These are phyloP conservation scores for Tursiops truncatus DNA, from an alignment of 2,113 vertebrate genomes.

Conservation along the genomic window DNA sequence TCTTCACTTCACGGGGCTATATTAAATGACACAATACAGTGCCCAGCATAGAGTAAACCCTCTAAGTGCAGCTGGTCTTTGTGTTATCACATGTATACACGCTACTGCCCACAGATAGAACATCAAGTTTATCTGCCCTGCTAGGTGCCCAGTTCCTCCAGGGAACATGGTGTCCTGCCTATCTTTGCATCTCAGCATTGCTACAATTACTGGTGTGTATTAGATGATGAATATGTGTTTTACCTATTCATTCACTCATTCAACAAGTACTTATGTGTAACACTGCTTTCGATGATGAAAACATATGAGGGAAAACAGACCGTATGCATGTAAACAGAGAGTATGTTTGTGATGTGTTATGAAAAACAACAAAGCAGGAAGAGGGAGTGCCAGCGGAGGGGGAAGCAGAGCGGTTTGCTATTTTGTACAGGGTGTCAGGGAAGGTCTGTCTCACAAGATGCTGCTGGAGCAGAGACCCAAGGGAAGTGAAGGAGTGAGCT, in stretches of 20 bases:
- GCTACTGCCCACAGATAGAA: background rate
- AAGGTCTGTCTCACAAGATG: background rate
- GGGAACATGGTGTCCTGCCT: accelerated
- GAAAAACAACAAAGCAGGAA: background rate
- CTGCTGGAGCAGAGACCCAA: background rate
- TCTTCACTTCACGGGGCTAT: background rate
- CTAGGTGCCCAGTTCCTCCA: background rate
- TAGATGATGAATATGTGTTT: background rate
- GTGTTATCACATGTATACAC: background rate
- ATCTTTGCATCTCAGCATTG: background rate
- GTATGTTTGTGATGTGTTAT: background rate
- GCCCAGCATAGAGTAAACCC: background rate
- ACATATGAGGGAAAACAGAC: background rate
- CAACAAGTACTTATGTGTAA: background rate
- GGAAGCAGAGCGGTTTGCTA: background rate
- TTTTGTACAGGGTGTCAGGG: too few relatives aligned
- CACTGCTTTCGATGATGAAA: background rate
- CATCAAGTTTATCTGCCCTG: background rate
- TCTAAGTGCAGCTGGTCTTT: background rate
- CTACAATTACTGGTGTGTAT: accelerated
- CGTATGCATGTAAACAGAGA: background rate
- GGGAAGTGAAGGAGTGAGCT: background rate
- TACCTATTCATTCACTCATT: background rate
- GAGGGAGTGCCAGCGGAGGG: too few relatives aligned
- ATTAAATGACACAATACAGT: background rate